phyloP scores from a whole-genome alignment of 2,888 invertebrate species.

The Drosophila imparisetae region DNA sequence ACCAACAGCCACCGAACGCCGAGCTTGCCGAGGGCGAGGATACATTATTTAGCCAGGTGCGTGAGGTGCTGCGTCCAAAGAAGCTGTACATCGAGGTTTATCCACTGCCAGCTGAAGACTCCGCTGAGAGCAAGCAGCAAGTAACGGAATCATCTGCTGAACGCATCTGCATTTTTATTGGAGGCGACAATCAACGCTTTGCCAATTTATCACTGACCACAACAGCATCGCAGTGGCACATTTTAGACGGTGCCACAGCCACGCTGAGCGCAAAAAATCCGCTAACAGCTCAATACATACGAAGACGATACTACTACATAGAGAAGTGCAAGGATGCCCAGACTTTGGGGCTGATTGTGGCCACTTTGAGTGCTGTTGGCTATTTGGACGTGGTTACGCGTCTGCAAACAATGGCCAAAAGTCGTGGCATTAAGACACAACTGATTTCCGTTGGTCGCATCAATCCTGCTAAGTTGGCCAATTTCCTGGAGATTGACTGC shows the following conservation, averaged over 20 bases:
- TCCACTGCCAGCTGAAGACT: conserved; percentile 68
- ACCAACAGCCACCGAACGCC: conserved; percentile 66
- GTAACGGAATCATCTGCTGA: conserved; percentile 84
- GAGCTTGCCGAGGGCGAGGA: conserved; percentile 45
- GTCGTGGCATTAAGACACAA: conserved; percentile 94
- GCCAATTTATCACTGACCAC: conserved; percentile 87
- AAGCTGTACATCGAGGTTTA: conserved; percentile 69
- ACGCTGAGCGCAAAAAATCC: conserved; percentile 84
- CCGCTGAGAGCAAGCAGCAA: conserved; percentile 33
- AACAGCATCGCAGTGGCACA: conserved; percentile 87
- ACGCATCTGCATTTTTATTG: conserved; percentile 88
- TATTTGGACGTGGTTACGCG: conserved; percentile 91
- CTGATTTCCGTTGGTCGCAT: conserved; percentile 97
- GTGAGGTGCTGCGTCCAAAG: conserved; percentile 53
- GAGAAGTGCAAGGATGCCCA: conserved; percentile 96
- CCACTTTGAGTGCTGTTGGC: conserved; percentile 93
- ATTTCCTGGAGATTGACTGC: conserved; percentile 95
- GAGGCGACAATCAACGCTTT: conserved; percentile 87
- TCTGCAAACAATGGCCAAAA: conserved; percentile 89
- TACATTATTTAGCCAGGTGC: conserved; percentile 51
- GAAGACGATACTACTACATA: conserved; percentile 92
- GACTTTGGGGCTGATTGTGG: conserved; percentile 95
- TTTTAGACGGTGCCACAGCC: conserved; percentile 85
- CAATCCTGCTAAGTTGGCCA: conserved; percentile 97
- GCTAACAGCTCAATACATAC: conserved; percentile 88